A percentile compares a stretch with the other conserved stretches of the same genome.
phyloP scores from a whole-genome alignment of 2,888 invertebrate species.

The Watsonalla binaria region DNA sequence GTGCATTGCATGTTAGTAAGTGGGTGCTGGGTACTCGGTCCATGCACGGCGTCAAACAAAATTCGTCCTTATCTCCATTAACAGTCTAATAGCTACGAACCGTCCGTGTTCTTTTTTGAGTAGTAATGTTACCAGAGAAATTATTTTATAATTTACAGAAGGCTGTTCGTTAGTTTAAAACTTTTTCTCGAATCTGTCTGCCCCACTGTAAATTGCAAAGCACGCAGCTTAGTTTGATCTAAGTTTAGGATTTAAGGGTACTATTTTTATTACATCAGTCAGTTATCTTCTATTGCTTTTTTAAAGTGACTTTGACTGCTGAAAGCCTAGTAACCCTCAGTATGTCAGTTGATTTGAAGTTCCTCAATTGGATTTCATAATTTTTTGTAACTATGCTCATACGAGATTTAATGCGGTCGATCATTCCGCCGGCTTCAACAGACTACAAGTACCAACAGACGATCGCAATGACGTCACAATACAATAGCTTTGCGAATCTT shows the following conservation, averaged over 20 bases:
- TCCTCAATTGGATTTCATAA: not conserved
- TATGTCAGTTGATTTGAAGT: not conserved
- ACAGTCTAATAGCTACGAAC: no score
- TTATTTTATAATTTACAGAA: no score
- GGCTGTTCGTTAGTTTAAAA: no score
- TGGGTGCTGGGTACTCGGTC: constrained; percentile 30
- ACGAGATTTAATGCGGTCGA: not conserved
- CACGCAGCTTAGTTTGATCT: no score
- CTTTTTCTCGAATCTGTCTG: no score
- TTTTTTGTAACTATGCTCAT: not conserved
- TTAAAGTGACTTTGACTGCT: not conserved
- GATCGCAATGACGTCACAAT: not conserved
- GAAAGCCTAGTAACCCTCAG: not conserved
- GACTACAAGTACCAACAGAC: not conserved
- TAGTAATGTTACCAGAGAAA: no score
- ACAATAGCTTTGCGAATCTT: constrained; percentile 40
- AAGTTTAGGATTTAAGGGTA: no score
- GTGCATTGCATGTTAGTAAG: constrained; percentile 38
- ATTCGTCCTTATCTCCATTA: no score
- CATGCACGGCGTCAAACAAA: constrained; percentile 12
- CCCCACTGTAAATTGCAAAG: no score
- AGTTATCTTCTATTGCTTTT: not conserved
- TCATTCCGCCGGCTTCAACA: not conserved
- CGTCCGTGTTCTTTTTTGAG: no score
- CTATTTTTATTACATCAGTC: no score